A percentile compares a stretch with the other conserved stretches of the same genome.
Conservation (phyloP, 2,888 invertebrate species). For the Antitype chi region DNA sequence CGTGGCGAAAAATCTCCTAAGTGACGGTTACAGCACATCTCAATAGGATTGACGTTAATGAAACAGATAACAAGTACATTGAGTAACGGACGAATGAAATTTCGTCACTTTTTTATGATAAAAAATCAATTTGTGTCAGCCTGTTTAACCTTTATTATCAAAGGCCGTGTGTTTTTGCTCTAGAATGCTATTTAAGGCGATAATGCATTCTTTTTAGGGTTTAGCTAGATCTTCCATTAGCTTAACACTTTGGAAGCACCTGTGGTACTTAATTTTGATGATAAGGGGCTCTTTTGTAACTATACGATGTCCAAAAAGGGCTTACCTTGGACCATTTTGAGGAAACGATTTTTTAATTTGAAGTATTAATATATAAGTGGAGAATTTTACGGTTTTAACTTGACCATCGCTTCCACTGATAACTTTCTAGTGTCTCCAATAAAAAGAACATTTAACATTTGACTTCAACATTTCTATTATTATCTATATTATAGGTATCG, state of each 20-base stretch:
- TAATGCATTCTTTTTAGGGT: constrained; percentile 45
- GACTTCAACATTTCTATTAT: constrained; percentile 48
- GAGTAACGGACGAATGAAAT: constrained; percentile 80
- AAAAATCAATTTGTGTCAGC: constrained; percentile 89
- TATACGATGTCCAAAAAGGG: not conserved
- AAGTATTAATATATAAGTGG: not conserved
- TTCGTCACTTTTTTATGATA: constrained; percentile 83
- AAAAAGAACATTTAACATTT: constrained; percentile 34
- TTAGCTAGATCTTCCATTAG: not conserved
- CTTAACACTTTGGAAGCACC: not conserved
- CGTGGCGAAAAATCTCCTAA: constrained; percentile 17
- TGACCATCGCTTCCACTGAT: constrained; percentile 13
- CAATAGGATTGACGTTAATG: constrained; percentile 80
- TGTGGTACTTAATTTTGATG: not conserved
- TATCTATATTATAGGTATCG: constrained; percentile 40
- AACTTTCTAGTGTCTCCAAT: constrained; percentile 40
- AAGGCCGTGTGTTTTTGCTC: constrained; percentile 60
- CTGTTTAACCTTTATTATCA: constrained; percentile 67
- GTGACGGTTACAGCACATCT: constrained; percentile 62
- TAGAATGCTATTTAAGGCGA: constrained; percentile 50
- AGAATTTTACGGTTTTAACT: constrained; percentile 25
- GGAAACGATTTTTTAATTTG: constrained; percentile 4
- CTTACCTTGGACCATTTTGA: not conserved
- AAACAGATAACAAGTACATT: constrained; percentile 81
- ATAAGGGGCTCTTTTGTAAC: not conserved